Base-by-base conservation (phyloP, 2,113 vertebrate species). In the Cercocebus atys region DNA sequence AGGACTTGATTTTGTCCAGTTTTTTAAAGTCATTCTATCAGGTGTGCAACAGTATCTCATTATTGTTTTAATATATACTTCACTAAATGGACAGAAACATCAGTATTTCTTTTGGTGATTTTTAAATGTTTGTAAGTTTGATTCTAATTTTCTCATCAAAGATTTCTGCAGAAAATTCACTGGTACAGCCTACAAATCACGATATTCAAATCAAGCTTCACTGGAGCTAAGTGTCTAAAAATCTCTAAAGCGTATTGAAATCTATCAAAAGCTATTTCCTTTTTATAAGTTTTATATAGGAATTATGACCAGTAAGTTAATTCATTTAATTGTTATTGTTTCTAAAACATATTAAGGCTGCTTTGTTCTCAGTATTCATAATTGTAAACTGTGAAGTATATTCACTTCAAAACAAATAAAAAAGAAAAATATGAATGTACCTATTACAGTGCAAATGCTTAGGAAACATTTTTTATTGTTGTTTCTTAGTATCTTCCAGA, bases 331-430 rank as follows among this genome's bases (percentile, higher is more conserved):
- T 25, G 84, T 50, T 70, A 22, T 7, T 76, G 64, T 88, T 66
- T 75, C 68, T 52, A n/a, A 78, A 91, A 84, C 32, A 90, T 55
- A 76, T 35, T 78, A 82, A 72, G 5, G 16, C 43, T 83, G 10
- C 9, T 93, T 94, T 35, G 38, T 32, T 90, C 47, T 85, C 25
- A 17, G 32, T 73, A 95, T n/a, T 68, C 72, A 92, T 47, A 82
- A 68, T 12, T 82, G 1, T 82, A 61, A 95, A 78, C 18, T 89
- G 6, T 82, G 43, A 90, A 68, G 16, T 75, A 78, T 61, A 83
- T 32, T 79, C 2, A 96, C 70, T 84, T 93, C 20, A 80, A 96
- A 80, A 86, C 17, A 94, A 96, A 75, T 17, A 55, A 40, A 86
- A 68, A 81, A 50, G n/a, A 13, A 70, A 96, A 72, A 95, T 55